Base-by-base conservation (phyloP, 1,140 invertebrate species). In the Gyrodactylus salaris region DNA sequence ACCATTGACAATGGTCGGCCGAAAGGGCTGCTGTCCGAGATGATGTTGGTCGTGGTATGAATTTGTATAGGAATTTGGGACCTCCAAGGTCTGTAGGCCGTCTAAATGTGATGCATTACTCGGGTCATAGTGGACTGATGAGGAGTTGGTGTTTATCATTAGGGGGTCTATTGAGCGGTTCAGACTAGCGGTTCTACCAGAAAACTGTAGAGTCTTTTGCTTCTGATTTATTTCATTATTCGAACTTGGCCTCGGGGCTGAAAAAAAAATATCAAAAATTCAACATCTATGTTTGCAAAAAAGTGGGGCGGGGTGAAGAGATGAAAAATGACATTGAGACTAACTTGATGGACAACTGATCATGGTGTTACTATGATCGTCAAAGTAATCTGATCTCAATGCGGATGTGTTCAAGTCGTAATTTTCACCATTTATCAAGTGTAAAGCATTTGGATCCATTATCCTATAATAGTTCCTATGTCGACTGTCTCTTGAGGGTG, bases 401-500 rank as follows among this genome's bases (percentile, higher is more conserved):
- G 34, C 34, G 7, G 34, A 54, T 16, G 34, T 54, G 34, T 54
- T 54, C 7, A n/a, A 16, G n/a, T 54, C 34, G 34, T 16, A 54
- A n/a, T n/a, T n/a, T 54, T 54, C 34, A 54, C n/a, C 7, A 7
- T 16, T 7, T 54, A n/a, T 54, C 7, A 16, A 16, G 7, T 7
- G n/a, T 54, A 7, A 7, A 54, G 34, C n/a, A 54, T 54, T 54
- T n/a, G 34, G 34, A n/a, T 54, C 7, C 34, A 54, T 54, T 54
- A 54, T 16, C n/a, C 34, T 7, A n/a, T 54, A 54, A 54, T 54
- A 54, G n/a, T 16, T 16, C n/a, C n/a, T 54, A n/a, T 54, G 34
- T 54, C 34, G 34, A n/a, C 34, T 54, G 2, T 71, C 21, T 71
- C 70, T 71, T 25, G 70, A 71, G 26, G 70, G 70, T 16, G 70